Evolutionary conservation across 2,113 vertebrate species (phyloP), one percentile per base, ranked within the genome.

Genomic region (Carassius carassius): DNA sequence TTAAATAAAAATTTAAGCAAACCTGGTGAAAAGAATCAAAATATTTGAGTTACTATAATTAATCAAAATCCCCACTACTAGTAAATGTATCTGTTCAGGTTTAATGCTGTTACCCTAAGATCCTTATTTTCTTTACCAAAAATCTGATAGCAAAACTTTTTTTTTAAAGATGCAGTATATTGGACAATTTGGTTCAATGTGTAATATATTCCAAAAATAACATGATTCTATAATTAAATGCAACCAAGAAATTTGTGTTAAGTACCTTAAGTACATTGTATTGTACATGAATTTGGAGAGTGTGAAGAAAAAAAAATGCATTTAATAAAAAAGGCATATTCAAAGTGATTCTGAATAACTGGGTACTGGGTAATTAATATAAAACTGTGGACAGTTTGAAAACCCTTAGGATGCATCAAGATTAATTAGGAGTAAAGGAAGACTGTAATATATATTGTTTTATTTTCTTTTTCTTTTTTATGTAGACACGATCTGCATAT

Each of bases 271-370:
- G 29, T 29, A 29, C 29, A 29, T 29, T 29, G 25, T 6, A 58
- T 58, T 29, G n/a, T 14, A 49, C 13, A 16, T 54, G 51, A 19
- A 78, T 58, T 60, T 14, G 10, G 2, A 37, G 5, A 58, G 2
- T 78, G 32, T 60, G 19, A 37, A 78, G 16, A 47, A 44, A 78
- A 78, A 76, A 56, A 11, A 56, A 19, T 23, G 16, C 14, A 14
- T n/a, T 54, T 54, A 54, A 25, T 62, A 62, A 62, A 62, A 21
- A 62, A 54, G 5, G 17, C 7, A 51, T 19, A 54, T 77, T 29
- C 74, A 77, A 56, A 78, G 51, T 58, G 11, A 32, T 32, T 76
- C 74, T 32, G 16, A 37, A 13, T 78, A 78, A 78, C 13, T 78
- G 76, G 41, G 9, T n/a, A 78, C 56, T 70, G 37, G 44, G 11